Conservation (phyloP, 2,888 invertebrate species). For the Xylocampa areola region DNA sequence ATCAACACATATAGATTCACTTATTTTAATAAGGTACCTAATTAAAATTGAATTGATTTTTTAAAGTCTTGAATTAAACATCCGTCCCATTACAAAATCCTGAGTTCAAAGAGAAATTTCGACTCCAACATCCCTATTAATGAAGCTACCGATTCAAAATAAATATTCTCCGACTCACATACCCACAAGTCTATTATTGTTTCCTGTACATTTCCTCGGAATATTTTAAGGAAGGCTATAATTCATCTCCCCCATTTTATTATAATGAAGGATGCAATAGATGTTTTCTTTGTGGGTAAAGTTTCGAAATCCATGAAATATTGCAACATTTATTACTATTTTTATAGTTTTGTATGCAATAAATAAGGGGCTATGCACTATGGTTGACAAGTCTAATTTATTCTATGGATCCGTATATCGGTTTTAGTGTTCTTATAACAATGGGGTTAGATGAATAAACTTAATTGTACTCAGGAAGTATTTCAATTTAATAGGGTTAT, state of each 20-base stretch:
- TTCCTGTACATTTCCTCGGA: conserved; percentile 48
- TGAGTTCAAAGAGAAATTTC: conserved; percentile 23
- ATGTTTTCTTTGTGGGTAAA: conserved; percentile 44
- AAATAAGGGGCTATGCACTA: conserved; percentile 51
- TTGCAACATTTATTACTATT: conserved; percentile 58
- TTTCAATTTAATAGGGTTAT: not conserved
- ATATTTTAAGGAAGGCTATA: conserved; percentile 51
- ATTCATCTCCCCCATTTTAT: conserved; percentile 56
- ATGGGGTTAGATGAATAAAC: not conserved
- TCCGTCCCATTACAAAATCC: not conserved
- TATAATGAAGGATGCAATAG: conserved; percentile 59
- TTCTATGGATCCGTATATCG: conserved; percentile 33
- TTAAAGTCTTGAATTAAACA: no score
- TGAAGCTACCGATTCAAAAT: conserved; percentile 26
- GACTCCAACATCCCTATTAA: conserved; percentile 19
- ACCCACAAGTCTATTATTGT: conserved; percentile 51
- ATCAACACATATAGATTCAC: no score
- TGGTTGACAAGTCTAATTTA: conserved; percentile 39
- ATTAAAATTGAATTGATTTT: no score
- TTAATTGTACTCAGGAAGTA: not conserved
- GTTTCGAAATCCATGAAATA: conserved; percentile 52
- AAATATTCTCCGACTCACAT: conserved; percentile 38
- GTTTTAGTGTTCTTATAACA: conserved; percentile 1
- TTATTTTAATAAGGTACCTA: no score
- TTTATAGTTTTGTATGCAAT: conserved; percentile 53